Evolutionary conservation across 2,797 vertebrate genomes (phyloP), one percentile per base, ranked within the genome.

Genomic region (Lepidocolaptes lacrymiger): DNA sequence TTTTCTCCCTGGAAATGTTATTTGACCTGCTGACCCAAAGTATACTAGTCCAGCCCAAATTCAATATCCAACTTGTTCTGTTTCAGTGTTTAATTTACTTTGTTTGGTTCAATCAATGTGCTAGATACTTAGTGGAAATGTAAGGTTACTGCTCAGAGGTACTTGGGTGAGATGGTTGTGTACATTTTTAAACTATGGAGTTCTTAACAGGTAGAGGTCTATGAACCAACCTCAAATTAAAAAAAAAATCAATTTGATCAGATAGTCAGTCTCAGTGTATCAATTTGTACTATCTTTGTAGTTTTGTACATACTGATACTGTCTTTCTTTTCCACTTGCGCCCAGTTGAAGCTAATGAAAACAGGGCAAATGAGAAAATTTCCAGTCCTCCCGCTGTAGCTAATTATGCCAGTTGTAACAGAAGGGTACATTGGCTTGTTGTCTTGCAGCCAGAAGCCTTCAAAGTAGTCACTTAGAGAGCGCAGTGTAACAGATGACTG

Each of bases 361-460:
- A 54, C 34, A 79, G 34, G 49, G 44, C 39, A 88, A 74, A 71
- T 1, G 3, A 80, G n/a, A 46, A 73, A 72, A 55, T 24, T 86
- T 93, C 56, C 56, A 80, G 30, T 82, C 46, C 34, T 83, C 41
- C 36, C 32, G 9, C 48, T 71, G 41, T 43, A 85, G 69, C 37
- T 75, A 37, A 54, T 85, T 32, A 32, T 75, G n/a, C 32, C 69
- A 41, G 30, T 74, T 89, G 43, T 68, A 78, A 55, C 80, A 87
- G 77, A 58, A 73, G 72, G 32, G n/a, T 75, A 5, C 32, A 24
- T 22, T 36, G 32, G 17, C 77, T 93, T 22, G 10, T 74, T 88
- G 72, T 77, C 64, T 67, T 84, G 58, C 48, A 89, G 87, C 56
- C 72, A 96, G 85, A 55, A 89, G 30, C 49, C 44, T 78, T 89